A percentile compares a stretch with the other conserved stretches of the same genome.
These are phyloP conservation scores for Calameuta pallipes DNA, from an alignment of 2,888 invertebrate genomes.

Conservation along the genomic window DNA sequence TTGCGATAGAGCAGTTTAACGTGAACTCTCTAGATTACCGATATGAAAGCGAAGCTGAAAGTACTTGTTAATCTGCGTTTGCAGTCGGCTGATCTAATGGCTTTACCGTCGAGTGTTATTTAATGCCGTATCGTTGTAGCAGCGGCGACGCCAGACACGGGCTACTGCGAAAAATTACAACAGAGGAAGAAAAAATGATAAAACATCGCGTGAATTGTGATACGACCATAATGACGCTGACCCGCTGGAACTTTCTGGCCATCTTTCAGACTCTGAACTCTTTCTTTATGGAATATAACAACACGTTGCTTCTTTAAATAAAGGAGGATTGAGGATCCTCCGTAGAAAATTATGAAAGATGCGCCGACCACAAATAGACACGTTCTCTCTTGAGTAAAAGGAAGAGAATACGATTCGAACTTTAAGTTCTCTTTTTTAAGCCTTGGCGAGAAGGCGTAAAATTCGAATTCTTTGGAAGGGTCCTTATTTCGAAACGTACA, in stretches of 20 bases:
- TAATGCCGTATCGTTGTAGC: neutral
- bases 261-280: neutral
- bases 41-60: neutral
- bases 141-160: neutral
- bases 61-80: neutral
- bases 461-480: no score
- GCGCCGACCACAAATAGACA: neutral
- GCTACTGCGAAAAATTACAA: neutral
- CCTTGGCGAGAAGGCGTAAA: neutral
- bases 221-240: neutral
- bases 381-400: neutral
- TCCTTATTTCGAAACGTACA: no score
- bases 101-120: slow-evolving; percentile 2
- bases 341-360: neutral
- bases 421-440: neutral
- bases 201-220: neutral
- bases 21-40: neutral
- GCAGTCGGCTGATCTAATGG: neutral
- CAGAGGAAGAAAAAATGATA: neutral
- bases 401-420: neutral
- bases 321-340: neutral
- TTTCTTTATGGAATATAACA: neutral
- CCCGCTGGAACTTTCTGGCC: neutral
- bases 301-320: neutral
- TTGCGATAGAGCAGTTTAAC: neutral